phyloP scores from a whole-genome alignment of 1,140 invertebrate species.

The Akabosia matsudoensis region DNA sequence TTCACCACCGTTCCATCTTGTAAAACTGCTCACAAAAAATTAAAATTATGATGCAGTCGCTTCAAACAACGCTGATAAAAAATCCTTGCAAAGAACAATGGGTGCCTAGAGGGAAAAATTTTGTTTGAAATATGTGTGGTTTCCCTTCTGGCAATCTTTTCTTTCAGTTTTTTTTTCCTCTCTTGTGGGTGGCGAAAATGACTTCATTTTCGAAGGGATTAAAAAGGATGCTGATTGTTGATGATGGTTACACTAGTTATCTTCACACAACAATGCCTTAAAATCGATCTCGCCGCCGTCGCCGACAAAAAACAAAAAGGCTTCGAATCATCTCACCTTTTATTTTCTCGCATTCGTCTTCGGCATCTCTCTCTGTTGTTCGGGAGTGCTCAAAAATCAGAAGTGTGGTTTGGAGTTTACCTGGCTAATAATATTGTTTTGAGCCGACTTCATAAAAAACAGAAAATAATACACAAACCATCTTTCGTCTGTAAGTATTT shows the following conservation, averaged over 20 bases:
- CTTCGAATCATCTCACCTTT: constrained; percentile 23
- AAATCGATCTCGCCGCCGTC: constrained; percentile 16
- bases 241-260: constrained; percentile 44
- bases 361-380: background rate
- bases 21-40: background rate
- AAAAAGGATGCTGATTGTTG: constrained; percentile 42
- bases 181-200: constrained; percentile 45
- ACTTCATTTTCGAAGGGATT: constrained; percentile 45
- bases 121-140: constrained; percentile 45
- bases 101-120: constrained; percentile 39
- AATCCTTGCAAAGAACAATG: constrained; percentile 42
- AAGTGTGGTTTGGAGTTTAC: constrained; percentile 5
- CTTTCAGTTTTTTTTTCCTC: no score
- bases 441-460: constrained; percentile 14
- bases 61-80: constrained; percentile 15
- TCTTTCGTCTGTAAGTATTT: no score
- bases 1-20: no score
- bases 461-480: background rate
- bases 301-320: background rate
- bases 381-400: no score
- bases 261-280: constrained; percentile 36
- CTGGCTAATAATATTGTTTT: background rate
- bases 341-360: background rate
- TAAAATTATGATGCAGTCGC: background rate
- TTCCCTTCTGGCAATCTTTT: constrained; percentile 37